Base-by-base conservation (phyloP, 2,888 invertebrate species). In the Malthinus seriepunctatus region DNA sequence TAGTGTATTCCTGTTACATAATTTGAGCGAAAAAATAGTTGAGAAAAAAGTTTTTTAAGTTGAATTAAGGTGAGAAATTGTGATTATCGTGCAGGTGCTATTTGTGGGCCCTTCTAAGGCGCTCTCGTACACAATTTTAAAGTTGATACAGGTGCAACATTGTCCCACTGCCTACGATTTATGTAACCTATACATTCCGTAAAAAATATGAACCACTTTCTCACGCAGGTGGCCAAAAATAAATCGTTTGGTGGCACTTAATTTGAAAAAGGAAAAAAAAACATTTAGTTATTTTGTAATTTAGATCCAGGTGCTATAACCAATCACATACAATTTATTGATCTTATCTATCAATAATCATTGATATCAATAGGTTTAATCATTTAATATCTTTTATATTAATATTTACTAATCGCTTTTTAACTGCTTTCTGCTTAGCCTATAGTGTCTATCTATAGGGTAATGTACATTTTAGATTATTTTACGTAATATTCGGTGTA, bases 221-320 rank as follows among this genome's bases (percentile, higher is more conserved):
- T 59, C 62, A 63, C 61, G 65, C 65, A 65, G 65, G 65, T 65
- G 65, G 60, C 53, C 50, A 53, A 56, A 47, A 56, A 51, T 61
- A 58, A 54, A 62, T 63, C 60, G 63, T 63, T 63, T 56, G 63
- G 63, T 63, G 65, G 65, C 62, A 63, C 63, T 65, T 65, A 65
- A 65, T 65, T 65, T 63, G 63, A 59, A 55, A 55, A 23, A 23
- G 23, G 23, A 23, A 23, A 23, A 23, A 23, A 23, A 57, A 65
- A 65, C 62, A 53, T 60, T 58, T 63, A 60, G 63, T 63, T 60
- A 60, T 60, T 60, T 57, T 50, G 55, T 60, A 63, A 63, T 63
- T 63, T 60, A 44, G 46, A 50, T 59, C 55, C 65, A 65, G 65
- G 65, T 65, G 65, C 52, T 54, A 56, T 51, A 45, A 46, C 61